Base-by-base conservation (phyloP, 2,888 invertebrate species). In the Idaea dimidiata region DNA sequence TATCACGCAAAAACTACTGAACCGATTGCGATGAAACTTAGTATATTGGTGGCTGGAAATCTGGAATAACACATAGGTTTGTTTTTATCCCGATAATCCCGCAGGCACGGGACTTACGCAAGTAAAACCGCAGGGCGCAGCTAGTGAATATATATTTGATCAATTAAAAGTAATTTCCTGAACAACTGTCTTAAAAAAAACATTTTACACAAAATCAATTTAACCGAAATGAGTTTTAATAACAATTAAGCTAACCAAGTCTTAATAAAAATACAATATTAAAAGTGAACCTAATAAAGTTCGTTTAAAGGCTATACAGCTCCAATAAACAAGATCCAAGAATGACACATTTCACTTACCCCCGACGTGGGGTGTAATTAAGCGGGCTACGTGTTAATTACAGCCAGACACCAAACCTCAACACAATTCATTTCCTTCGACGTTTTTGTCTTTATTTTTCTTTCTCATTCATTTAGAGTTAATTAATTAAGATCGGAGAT, bases 331-430 rank as follows among this genome's bases (percentile, higher is more conserved):
- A 54, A 59, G 62, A 62, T 57, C 63, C 61, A 72, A 70, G 72
- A 81, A 85, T 84, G 88, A 88, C 89, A 88, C 86, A 85, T 88
- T 85, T 87, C 85, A 87, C 83, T 87, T 82, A 83, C 76, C 82
- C 84, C 78, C 81, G 56, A 79, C 81, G 80, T 72, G 65, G 77
- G 65, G 73, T 75, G 83, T 88, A 88, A 89, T 89, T 90, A 89
- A 88, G 79, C 78, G 76, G 65, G 74, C 78, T 76, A 78, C 81
- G 88, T 84, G 87, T 89, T 90, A 90, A 89, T 90, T 89, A 88
- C 74, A 62, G 67, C 73, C 74, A 70, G 77, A 78, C 82, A 82
- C 81, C 83, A 80, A 83, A 72, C 73, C 76, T 70, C 74, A 72
- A 66, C 71, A 74, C 80, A 75, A 83, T 83, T 84, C 80, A 83